Base-by-base conservation (phyloP, 2,888 invertebrate genomes). In the Dusona sp. region DNA sequence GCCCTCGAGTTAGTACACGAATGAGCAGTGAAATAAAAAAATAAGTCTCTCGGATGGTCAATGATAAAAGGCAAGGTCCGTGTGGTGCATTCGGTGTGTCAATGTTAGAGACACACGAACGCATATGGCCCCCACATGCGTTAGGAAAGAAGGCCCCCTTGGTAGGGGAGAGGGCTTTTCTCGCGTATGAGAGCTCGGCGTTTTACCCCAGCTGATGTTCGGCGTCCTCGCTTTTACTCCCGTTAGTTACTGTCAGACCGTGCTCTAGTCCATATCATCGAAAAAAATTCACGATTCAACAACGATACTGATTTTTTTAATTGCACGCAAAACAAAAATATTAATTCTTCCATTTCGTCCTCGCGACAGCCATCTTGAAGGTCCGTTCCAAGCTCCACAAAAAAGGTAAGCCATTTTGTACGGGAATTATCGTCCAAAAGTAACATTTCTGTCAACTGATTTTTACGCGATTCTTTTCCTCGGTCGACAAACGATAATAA, bases 131-230 rank as follows among this genome's bases (percentile, higher is more conserved):
- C 90, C 82, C 92, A 92, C 91, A 93, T 93, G 92, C 89, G 68
- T 73, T 61, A 84, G 67, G 84, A 75, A 70, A 81, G 73, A 83
- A 82, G 84, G 85, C 65, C 80, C 80, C 86, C 9, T 65, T 38
- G 79, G 80, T 75, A 86, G 88, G 84, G 86, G 80, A 73, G 72
- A 64, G 73, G 65, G 80, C 87, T 81, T 78, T 72, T 70, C 68
- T 83, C 85, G 85, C 87, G 84, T 79, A 45, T 36, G 61, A 51
- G 64, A 25, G 38, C 68, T 84, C 84, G 57, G 29, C 84, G 86
- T 89, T 90, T 79, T 70, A 90, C 91, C 90, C 92, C 93, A 93
- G 93, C 91, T 92, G 92, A 92, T 92, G 92, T 89, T 90, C 89
- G 85, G 88, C 88, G 81, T 87, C 88, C 68, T 75, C 51, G 81